Conservation (phyloP, 2,797 vertebrate species). For the Amphiprion clarkii region DNA sequence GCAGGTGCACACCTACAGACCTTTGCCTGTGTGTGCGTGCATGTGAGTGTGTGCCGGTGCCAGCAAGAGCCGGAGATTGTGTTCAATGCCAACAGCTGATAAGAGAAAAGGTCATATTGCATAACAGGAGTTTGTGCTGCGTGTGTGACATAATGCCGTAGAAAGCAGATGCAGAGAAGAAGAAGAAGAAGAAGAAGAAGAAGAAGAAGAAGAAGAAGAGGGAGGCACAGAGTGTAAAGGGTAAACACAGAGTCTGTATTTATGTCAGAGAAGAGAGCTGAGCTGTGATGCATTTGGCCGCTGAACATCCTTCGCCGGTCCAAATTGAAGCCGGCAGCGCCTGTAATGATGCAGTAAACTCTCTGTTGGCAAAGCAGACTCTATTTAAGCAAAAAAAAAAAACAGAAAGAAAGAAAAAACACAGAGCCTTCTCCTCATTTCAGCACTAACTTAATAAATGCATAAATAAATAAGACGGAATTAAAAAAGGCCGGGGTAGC, state of each 20-base stretch:
- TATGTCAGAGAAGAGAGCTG: constrained; percentile 34
- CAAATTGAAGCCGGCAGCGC: constrained; percentile 60
- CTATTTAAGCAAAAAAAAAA: constrained; percentile 1
- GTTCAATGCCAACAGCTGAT: constrained; percentile 76
- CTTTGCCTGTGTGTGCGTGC: constrained; percentile 47
- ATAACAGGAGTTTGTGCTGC: constrained; percentile 64
- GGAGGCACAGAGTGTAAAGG: constrained; percentile 16
- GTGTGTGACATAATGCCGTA: constrained; percentile 61
- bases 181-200: no score
- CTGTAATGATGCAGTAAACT: constrained; percentile 56
- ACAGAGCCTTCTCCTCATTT: constrained; percentile 32
- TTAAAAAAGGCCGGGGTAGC: constrained; percentile 35
- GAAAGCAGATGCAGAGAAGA: constrained; percentile 34
- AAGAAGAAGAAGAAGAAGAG: constrained; percentile 23
- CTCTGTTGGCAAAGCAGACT: constrained; percentile 40
- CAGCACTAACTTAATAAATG: constrained; percentile 48
- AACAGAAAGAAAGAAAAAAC: background rate
- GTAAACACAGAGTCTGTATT: constrained; percentile 24
- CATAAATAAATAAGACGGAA: constrained; percentile 52
- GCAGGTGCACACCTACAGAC: constrained; percentile 59
- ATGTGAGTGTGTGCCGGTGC: constrained; percentile 22
- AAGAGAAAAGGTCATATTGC: constrained; percentile 80
- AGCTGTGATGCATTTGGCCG: constrained; percentile 44
- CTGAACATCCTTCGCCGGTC: constrained; percentile 35
- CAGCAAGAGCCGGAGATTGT: constrained; percentile 52